phyloP scores from a whole-genome alignment of 2,113 vertebrate genomes.

The Thamnophis sirtalis region DNA sequence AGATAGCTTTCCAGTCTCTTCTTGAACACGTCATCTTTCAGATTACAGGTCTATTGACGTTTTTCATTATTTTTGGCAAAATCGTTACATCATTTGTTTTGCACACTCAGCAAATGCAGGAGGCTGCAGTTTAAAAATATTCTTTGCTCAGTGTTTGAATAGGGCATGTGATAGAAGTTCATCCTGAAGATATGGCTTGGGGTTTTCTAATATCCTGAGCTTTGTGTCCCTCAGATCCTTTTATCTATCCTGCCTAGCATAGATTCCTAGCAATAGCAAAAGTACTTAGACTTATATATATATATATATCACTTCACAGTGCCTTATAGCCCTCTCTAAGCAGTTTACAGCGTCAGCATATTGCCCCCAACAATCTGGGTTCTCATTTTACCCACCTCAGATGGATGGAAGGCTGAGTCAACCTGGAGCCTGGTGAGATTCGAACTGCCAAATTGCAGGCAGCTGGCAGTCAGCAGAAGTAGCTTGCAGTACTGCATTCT shows the following conservation, averaged over 20 bases:
- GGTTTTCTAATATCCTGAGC: neutral
- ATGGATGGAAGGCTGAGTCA: too few relatives aligned
- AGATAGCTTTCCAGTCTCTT: neutral
- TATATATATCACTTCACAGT: too few relatives aligned
- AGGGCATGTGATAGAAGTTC: neutral
- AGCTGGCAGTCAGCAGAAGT: too few relatives aligned
- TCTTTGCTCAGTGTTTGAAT: neutral
- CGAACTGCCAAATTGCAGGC: too few relatives aligned
- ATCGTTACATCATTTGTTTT: neutral
- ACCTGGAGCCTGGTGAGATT: too few relatives aligned
- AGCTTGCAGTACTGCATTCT: too few relatives aligned
- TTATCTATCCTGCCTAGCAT: neutral
- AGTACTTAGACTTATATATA: too few relatives aligned
- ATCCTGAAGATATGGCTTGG: neutral
- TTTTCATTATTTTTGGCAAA: neutral
- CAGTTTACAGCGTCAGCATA: too few relatives aligned
- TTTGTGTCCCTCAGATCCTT: neutral
- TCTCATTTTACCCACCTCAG: too few relatives aligned
- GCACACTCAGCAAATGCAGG: neutral
- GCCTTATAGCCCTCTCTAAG: too few relatives aligned
- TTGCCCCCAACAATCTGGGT: too few relatives aligned
- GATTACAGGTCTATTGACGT: neutral
- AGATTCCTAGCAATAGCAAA: neutral
- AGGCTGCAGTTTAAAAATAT: neutral
- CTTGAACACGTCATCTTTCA: neutral